Evolutionary conservation across 1,140 invertebrate genomes (phyloP).

Genomic region (Caenorhabditis inopinata): DNA sequence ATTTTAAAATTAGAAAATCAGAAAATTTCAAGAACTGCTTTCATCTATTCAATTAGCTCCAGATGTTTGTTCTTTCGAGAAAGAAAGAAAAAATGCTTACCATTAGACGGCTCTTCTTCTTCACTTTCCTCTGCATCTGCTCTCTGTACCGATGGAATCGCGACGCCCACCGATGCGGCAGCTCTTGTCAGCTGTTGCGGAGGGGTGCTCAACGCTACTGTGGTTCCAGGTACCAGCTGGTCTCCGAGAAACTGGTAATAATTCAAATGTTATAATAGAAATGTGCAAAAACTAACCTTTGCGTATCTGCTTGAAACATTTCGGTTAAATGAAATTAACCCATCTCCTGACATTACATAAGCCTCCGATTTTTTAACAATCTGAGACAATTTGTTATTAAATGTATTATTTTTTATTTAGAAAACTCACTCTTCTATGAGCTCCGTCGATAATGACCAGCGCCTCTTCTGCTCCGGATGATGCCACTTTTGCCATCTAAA

Average conservation of each 20-base stretch:
- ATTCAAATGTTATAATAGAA: no score
- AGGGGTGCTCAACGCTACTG: neutral
- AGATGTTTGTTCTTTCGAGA: neutral
- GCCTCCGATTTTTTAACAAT: neutral
- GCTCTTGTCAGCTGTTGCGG: neutral
- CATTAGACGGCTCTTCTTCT: no score
- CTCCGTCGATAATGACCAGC: no score
- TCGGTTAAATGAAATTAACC: neutral
- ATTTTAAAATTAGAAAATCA: no score
- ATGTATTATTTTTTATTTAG: no score
- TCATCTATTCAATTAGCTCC: neutral
- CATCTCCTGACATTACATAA: neutral
- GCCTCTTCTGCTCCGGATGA: conserved; percentile 4
- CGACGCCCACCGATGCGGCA: neutral
- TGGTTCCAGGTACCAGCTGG: neutral
- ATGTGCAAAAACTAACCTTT: neutral
- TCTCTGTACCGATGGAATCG: no score
- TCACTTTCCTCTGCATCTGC: no score
- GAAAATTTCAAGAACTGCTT: neutral
- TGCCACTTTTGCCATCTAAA: neutral
- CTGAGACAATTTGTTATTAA: no score
- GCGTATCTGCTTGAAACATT: conserved; percentile 11
- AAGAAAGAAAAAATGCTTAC: neutral
- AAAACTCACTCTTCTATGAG: no score
- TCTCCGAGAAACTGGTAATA: conserved; percentile 3